phyloP scores from a whole-genome alignment of 2,797 vertebrate genomes.

The Triplophysa bombifrons region DNA sequence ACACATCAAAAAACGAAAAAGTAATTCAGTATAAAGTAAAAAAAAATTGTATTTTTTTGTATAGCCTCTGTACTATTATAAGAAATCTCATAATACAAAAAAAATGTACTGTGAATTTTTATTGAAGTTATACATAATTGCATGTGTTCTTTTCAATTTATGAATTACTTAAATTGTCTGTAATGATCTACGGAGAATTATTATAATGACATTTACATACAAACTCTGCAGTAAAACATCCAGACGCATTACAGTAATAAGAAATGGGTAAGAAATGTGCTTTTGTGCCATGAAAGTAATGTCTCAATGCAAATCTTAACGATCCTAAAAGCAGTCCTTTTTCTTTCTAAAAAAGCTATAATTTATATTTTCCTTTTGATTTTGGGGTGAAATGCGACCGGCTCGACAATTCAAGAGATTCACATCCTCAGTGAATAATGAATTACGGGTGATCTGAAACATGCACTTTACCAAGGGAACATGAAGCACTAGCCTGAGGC shows the following conservation, averaged over 20 bases:
- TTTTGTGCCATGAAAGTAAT: not conserved
- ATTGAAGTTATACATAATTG: not conserved
- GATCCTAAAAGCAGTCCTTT: not conserved
- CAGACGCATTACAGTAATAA: not conserved
- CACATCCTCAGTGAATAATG: not conserved
- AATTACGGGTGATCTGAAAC: constrained; percentile 2
- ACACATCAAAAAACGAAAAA: too few relatives aligned
- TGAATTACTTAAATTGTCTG: not conserved
- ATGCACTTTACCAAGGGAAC: constrained; percentile 20
- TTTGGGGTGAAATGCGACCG: not conserved
- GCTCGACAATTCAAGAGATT: not conserved
- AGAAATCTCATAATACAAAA: not conserved
- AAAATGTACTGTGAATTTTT: too few relatives aligned
- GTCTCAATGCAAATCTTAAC: not conserved
- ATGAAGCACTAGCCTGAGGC: constrained; percentile 40
- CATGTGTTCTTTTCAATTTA: not conserved
- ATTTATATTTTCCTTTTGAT: not conserved
- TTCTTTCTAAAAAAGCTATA: not conserved
- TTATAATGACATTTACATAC: not conserved
- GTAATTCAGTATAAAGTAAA: too few relatives aligned
- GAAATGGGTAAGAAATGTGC: not conserved
- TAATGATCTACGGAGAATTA: not conserved
- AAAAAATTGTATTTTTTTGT: too few relatives aligned
- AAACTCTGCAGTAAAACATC: not conserved
- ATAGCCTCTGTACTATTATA: not conserved